Evolutionary conservation across 2,888 invertebrate genomes (phyloP).

Genomic region (Dione juno): DNA sequence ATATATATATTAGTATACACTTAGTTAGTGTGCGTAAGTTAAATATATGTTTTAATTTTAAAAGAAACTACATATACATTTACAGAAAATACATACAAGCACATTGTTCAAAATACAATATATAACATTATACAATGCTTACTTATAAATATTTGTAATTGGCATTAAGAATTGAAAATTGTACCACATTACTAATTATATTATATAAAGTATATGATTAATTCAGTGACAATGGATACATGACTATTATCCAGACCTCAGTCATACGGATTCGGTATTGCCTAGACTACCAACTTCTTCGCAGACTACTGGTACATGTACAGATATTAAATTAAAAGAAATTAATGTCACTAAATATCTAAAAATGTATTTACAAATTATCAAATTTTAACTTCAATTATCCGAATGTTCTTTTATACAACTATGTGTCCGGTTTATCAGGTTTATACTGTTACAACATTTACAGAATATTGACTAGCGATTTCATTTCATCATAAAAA

Average conservation of each 20-base stretch:
- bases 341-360: too few relatives aligned
- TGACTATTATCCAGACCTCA: too few relatives aligned
- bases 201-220: not conserved
- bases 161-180: conserved; percentile 18
- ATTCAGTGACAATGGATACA: too few relatives aligned
- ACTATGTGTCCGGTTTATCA: too few relatives aligned
- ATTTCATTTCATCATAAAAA: conserved; percentile 3
- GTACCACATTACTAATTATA: not conserved
- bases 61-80: conserved; percentile 21
- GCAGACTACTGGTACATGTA: too few relatives aligned
- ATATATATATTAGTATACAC: conserved; percentile 16
- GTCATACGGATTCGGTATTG: too few relatives aligned
- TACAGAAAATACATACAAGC: conserved; percentile 20
- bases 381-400: too few relatives aligned
- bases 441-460: not conserved
- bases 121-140: conserved; percentile 24
- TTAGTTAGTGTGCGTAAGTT: conserved; percentile 31
- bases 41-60: conserved; percentile 18
- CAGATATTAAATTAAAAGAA: too few relatives aligned
- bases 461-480: conserved; percentile 21
- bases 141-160: conserved; percentile 32
- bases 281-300: too few relatives aligned
- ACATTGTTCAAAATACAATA: not conserved
- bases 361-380: too few relatives aligned
- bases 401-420: too few relatives aligned